Base-by-base conservation (phyloP, 2,888 invertebrate species). In the Himalopsyche japonica region DNA sequence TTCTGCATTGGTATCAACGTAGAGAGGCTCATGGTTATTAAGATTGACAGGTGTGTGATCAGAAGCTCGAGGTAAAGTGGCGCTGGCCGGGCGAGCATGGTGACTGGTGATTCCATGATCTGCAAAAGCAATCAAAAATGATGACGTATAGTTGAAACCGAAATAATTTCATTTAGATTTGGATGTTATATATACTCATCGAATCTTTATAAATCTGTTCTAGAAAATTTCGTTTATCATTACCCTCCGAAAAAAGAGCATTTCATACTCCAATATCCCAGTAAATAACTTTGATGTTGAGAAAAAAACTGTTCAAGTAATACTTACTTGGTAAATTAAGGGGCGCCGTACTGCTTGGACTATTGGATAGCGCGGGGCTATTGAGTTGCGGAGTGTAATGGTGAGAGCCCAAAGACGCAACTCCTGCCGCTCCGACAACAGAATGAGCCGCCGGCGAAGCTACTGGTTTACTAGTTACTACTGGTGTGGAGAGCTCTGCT, bases 1-100 rank as follows among this genome's bases (percentile, higher is more conserved):
- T 89, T 97, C 97, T 37, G 96, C 95, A 88, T 96, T 96, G 81
- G 97, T 97, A 89, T 97, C 97, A 88, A 97, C 96, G 90, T 97
- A 97, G 84, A 97, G 92, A 7, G 96, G 95, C 91, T 97, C 96
- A 88, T 95, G 94, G 88, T 92, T 92, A 89, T 92, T 92, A 88
- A 92, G 93, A 87, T 93, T 93, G 83, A 86, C 79, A 1, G 86
- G 85, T 24, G 90, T 90, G n/a, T 76, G 86, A 48, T 85, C 86
- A 81, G 88, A 83, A 83, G 88, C 84, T 27, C 89, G 89, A 43
- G 88, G 88, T 27, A 89, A 90, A 82, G 91, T 88, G 24, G 90
- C 88, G 85, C 93, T 93, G 82, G 92, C 92, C 1, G 92, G 92
- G 87, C 92, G 92, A 37, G 91, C 91, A 88, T 91, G 93, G 87